Evolutionary conservation across 1,140 invertebrate genomes (phyloP).

Genomic region (Chelonus insularis): DNA sequence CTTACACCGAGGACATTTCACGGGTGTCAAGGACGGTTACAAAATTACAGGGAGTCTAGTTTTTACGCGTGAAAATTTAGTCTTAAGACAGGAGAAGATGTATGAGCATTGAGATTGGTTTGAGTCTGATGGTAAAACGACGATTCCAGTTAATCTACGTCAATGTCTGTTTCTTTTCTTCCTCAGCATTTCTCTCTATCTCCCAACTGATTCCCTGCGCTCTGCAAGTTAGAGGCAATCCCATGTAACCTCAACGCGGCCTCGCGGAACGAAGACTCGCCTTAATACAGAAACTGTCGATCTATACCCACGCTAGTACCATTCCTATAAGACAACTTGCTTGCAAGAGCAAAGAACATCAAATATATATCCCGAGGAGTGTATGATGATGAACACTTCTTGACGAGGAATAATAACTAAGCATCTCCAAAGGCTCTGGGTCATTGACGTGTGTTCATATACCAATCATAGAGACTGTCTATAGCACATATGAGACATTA

Average conservation of each 20-base stretch:
- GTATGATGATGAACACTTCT: constrained; percentile 37
- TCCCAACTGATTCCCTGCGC: neutral
- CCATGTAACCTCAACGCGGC: neutral
- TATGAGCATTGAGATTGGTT: neutral
- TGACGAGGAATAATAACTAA: constrained; percentile 37
- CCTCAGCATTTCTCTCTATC: constrained; percentile 1
- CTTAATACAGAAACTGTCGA: constrained; percentile 28
- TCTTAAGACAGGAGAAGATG: too few species aligned
- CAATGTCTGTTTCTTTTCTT: neutral
- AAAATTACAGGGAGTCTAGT: too few species aligned
- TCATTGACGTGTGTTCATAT: constrained; percentile 29
- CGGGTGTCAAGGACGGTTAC: neutral
- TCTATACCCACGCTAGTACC: constrained; percentile 30
- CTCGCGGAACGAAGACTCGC: neutral
- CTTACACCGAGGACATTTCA: neutral
- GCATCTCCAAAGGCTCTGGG: constrained; percentile 24
- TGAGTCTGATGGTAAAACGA: neutral
- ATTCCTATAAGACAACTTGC: constrained; percentile 20
- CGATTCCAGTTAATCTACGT: constrained; percentile 19
- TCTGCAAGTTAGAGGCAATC: neutral
- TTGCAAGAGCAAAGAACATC: neutral
- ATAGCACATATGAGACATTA: neutral
- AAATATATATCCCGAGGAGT: constrained; percentile 14
- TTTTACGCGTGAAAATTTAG: too few species aligned
- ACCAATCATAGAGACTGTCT: constrained; percentile 3